A percentile compares a stretch with the other conserved stretches of the same genome.
phyloP scores from a whole-genome alignment of 2,113 vertebrate species.

The Carettochelys insculpta region DNA sequence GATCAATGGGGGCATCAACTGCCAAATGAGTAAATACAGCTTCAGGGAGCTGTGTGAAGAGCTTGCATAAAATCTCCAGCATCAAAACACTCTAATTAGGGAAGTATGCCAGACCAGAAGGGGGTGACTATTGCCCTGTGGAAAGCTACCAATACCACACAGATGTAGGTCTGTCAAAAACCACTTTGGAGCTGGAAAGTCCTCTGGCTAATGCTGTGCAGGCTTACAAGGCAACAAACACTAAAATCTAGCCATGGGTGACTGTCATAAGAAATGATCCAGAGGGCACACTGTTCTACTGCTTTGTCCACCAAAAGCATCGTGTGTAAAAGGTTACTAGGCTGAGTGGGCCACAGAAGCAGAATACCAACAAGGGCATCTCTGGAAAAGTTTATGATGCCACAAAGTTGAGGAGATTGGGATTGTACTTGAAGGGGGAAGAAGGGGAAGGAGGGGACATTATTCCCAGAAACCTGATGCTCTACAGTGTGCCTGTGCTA shows the following conservation, averaged over 20 bases:
- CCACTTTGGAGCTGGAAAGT: background rate
- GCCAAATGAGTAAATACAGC: background rate
- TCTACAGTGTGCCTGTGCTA: background rate
- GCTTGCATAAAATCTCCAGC: background rate
- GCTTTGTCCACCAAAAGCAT: background rate
- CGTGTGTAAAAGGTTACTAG: background rate
- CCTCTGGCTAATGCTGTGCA: background rate
- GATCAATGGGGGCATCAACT: background rate
- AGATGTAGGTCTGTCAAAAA: background rate
- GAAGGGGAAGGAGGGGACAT: too few relatives aligned
- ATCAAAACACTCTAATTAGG: background rate
- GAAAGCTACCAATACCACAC: background rate
- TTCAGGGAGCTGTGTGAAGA: background rate
- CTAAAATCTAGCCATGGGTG: background rate
- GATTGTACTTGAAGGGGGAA: background rate
- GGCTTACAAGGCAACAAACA: background rate
- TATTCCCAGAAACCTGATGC: background rate
- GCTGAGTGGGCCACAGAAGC: background rate
- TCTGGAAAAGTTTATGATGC: background rate
- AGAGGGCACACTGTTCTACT: background rate
- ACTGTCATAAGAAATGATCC: background rate
- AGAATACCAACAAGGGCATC: background rate
- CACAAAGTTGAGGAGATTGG: background rate
- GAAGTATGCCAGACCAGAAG: background rate
- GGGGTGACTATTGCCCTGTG: background rate